phyloP scores from a whole-genome alignment of 2,113 vertebrate species.

The Muscicapa adusta region DNA sequence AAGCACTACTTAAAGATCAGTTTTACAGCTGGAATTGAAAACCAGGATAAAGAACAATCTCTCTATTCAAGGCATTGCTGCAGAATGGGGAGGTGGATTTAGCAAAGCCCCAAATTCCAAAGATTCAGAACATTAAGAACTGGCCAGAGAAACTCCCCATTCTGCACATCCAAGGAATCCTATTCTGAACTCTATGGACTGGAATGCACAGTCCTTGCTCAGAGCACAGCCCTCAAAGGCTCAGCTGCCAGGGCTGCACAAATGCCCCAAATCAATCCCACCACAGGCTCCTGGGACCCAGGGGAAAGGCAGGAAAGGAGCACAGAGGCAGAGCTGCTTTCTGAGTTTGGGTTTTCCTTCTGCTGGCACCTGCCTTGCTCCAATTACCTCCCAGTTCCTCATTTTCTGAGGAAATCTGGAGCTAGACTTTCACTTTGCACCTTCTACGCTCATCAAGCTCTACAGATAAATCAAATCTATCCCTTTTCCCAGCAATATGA shows the following conservation, averaged over 20 bases:
- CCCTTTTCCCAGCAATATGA: neutral
- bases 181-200: rapidly evolving
- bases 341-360: neutral
- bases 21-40: neutral
- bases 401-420: neutral
- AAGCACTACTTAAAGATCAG: neutral
- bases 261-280: neutral
- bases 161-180: rapidly evolving
- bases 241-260: neutral
- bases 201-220: rapidly evolving
- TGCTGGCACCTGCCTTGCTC: neutral
- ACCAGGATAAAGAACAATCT: neutral
- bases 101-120: neutral
- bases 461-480: neutral
- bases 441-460: neutral
- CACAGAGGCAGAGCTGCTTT: neutral
- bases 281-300: neutral
- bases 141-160: neutral
- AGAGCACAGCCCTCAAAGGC: neutral
- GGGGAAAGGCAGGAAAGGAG: neutral
- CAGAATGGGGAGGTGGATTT: neutral
- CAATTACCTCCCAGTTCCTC: neutral
- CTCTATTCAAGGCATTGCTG: neutral
- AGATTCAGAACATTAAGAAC: rapidly evolving
- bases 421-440: neutral